Evolutionary conservation across 2,113 vertebrate genomes (phyloP).

Genomic region (Sylvia atricapilla): DNA sequence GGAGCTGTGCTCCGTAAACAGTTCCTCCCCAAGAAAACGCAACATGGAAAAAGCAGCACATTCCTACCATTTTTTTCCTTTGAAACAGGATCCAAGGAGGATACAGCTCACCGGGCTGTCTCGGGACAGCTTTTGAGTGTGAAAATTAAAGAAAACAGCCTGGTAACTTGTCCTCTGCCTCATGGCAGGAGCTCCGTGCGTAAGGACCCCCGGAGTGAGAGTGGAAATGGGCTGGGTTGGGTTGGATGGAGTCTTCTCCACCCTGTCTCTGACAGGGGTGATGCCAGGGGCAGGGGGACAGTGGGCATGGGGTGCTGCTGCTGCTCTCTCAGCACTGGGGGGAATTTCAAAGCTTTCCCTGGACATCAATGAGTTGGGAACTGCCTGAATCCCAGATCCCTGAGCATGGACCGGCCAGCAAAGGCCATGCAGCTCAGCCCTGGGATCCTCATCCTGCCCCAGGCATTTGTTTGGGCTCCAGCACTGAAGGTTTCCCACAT

Average conservation of each 20-base stretch:
- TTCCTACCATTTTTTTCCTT: background rate
- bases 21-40: accelerated
- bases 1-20: background rate
- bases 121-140: accelerated
- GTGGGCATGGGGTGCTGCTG: accelerated
- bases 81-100: conserved; percentile 1
- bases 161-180: background rate
- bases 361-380: accelerated
- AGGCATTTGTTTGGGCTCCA: background rate
- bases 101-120: background rate
- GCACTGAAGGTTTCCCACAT: background rate
- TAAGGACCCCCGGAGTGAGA: background rate
- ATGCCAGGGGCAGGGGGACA: background rate
- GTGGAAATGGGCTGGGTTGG: background rate
- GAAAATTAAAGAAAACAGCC: conserved; percentile 30
- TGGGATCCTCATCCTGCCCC: background rate
- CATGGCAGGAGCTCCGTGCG: background rate
- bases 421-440: accelerated
- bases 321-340: accelerated
- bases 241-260: background rate
- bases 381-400: background rate
- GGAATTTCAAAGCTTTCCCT: background rate
- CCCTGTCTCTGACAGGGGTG: background rate
- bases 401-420: background rate
- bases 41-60: conserved; percentile 47